phyloP scores from a whole-genome alignment of 2,113 vertebrate genomes.

The Peromyscus polionotus region DNA sequence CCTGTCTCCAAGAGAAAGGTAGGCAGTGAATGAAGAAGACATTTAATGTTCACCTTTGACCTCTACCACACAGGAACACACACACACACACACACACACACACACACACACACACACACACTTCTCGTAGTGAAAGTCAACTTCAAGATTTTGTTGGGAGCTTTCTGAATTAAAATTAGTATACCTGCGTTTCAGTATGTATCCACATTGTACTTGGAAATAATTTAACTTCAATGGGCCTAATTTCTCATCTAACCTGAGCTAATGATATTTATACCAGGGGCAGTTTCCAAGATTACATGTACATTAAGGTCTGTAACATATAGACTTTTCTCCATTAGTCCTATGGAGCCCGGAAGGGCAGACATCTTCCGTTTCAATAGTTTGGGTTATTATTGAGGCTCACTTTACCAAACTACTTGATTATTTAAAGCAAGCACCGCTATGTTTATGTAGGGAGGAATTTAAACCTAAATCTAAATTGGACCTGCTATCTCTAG shows the following conservation, averaged over 20 bases:
- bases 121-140: not conserved
- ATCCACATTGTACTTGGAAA: not conserved
- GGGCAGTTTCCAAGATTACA: not conserved
- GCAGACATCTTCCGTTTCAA: not conserved
- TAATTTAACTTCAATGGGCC: not conserved
- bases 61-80: not conserved
- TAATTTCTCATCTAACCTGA: not conserved
- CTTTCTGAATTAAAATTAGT: not conserved
- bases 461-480: not conserved
- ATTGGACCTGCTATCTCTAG: not conserved
- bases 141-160: not conserved
- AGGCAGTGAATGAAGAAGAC: not conserved
- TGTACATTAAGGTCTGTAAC: not conserved
- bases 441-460: not conserved
- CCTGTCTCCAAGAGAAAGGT: not conserved
- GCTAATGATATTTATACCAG: not conserved
- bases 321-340: not conserved
- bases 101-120: not conserved
- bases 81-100: not conserved
- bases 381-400: not conserved
- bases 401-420: not conserved
- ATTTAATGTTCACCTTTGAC: not conserved
- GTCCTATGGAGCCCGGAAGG: not conserved
- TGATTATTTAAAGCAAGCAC: constrained; percentile 20
- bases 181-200: not conserved